Base-by-base conservation (phyloP, 64 coral and sea anemone species). In the Pocillopora damicornis region DNA sequence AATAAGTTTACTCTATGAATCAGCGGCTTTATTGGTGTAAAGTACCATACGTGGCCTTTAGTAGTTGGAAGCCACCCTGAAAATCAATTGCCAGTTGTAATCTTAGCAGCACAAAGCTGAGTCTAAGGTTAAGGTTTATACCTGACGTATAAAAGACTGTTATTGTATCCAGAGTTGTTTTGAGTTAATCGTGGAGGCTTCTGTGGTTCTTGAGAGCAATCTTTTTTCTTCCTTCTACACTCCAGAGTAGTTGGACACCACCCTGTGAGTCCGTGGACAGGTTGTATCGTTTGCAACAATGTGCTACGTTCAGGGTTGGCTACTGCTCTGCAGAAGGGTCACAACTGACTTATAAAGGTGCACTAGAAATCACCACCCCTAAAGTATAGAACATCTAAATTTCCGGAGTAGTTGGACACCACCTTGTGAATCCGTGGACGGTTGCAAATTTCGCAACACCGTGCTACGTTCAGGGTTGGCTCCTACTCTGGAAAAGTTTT, bases 231-330 rank as follows among this genome's bases (percentile, higher is more conserved):
- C 0, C 42, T 51, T 7, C 0, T 51, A 51, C 7, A 51, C 42
- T 7, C 42, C 42, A n/a, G 81, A 72, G 81, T 84, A 71, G 64
- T 71, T 58, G 81, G 81, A 84, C 81, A 84, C 81, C 65, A 72
- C 81, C 81, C 64, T 71, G 64, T 71, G 8, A 63, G 0, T 18
- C 61, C 71, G 9, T 10, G 65, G 37, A 84, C 61, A 7, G 23
- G 66, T 69, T 23, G 66, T 18, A 23, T 22, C 1, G 36, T 14
- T 35, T 34, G 35, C 80, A 63, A 37, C 62, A 67, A 20, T 15
- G 11, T 3, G 81, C 57, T 38, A 17, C 15, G 13, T n/a, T 56
- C 17, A 84, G 65, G 81, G 81, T 84, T 72, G 65, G 81, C 81
- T 84, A 36, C 81, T 69, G 25, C 81, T 84, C 63, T 58, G 37